phyloP scores from a whole-genome alignment of 2,888 invertebrate species.

The Ditylenchus weischeri region DNA sequence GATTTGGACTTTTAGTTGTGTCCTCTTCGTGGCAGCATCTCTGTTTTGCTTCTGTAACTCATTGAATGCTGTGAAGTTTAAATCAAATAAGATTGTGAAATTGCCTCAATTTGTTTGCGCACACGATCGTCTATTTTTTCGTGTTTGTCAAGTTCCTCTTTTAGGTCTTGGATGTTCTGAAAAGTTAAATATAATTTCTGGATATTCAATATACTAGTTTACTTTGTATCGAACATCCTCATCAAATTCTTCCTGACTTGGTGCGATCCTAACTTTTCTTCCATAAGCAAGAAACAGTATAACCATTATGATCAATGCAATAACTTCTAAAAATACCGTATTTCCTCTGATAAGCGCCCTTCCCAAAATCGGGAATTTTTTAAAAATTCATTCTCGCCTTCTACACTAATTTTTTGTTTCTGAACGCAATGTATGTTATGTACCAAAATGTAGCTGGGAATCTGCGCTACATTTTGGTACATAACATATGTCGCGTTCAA shows the following conservation, averaged over 20 bases:
- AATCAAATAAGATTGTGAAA: too few species aligned
- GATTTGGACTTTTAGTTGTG: not conserved
- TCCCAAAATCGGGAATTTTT: too few species aligned
- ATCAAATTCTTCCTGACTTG: conserved; percentile 7
- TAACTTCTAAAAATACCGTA: conserved; percentile 9
- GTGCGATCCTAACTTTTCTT: conserved; percentile 4
- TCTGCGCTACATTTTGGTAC: too few species aligned
- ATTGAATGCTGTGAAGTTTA: too few species aligned
- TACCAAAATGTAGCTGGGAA: too few species aligned
- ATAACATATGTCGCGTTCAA: too few species aligned
- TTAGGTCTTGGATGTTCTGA: conserved; percentile 23
- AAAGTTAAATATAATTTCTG: not conserved
- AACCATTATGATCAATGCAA: conserved; percentile 10
- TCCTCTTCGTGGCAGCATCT: not conserved
- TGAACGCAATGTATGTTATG: too few species aligned
- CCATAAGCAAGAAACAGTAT: not conserved
- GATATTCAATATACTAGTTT: not conserved
- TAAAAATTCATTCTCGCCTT: too few species aligned
- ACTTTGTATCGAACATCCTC: conserved; percentile 11
- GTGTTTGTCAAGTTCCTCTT: conserved; percentile 28
- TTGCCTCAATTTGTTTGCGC: not conserved
- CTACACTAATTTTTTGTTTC: too few species aligned
- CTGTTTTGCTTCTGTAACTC: too few species aligned
- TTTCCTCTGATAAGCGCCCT: too few species aligned
- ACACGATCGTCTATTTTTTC: conserved; percentile 23